Percentiles rank a stretch among this genome's conserved stretches.
Evolutionary conservation across 2,888 invertebrate species (phyloP).

Genomic region (Papilio gigon): DNA sequence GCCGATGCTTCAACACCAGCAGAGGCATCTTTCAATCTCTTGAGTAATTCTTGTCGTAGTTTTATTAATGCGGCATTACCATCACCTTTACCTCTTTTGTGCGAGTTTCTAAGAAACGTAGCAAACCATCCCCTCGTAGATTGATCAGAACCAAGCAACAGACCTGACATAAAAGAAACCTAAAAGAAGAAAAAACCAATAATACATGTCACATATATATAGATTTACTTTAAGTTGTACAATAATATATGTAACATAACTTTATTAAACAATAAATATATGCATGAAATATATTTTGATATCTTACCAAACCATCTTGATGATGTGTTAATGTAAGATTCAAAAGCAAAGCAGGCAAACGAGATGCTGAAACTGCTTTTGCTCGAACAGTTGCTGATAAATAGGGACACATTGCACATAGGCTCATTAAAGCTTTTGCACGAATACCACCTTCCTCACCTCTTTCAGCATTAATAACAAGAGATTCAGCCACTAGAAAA

Average conservation of each 20-base stretch:
- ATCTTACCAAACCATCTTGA: conserved; percentile 82
- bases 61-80: conserved; percentile 85
- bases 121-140: conserved; percentile 96
- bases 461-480: conserved; percentile 93
- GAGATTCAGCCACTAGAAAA: conserved; percentile 88
- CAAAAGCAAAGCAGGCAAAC: conserved; percentile 94
- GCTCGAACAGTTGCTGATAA: conserved; percentile 92
- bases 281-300: background rate
- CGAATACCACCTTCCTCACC: conserved; percentile 93
- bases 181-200: conserved; percentile 51
- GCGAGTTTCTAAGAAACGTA: conserved; percentile 92
- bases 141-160: conserved; percentile 94
- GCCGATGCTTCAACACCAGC: conserved; percentile 94
- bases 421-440: conserved; percentile 89
- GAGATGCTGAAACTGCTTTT: conserved; percentile 93
- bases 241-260: too few species aligned
- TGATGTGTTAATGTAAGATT: conserved; percentile 88
- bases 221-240: background rate
- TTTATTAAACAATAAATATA: too few species aligned
- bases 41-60: conserved; percentile 89
- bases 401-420: conserved; percentile 95
- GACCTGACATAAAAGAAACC: conserved; percentile 93
- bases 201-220: too few species aligned
- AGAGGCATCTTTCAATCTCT: conserved; percentile 86
- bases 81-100: conserved; percentile 90